phyloP scores from a whole-genome alignment of 1,140 invertebrate genomes.

The Sarcophaga peregrina region DNA sequence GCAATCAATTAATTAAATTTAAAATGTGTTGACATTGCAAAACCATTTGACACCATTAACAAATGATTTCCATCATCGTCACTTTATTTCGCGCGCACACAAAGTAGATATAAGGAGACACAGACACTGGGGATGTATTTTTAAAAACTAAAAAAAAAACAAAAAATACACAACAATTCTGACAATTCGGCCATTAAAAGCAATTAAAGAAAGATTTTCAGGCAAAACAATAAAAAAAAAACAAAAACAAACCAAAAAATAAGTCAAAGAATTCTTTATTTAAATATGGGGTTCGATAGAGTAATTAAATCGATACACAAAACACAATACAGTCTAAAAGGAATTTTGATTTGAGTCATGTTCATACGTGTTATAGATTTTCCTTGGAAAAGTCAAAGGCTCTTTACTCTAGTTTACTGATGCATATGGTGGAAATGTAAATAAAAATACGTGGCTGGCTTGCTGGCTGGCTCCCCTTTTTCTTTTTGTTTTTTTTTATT shows the following conservation, averaged over 20 bases:
- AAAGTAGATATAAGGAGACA: too few relatives aligned
- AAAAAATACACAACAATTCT: not conserved
- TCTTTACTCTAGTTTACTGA: too few relatives aligned
- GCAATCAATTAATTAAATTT: constrained; percentile 42
- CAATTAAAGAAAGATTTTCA: not conserved
- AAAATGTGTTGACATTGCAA: constrained; percentile 39
- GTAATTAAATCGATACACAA: not conserved
- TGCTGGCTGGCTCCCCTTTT: not conserved
- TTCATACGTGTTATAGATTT: not conserved
- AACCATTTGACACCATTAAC: constrained; percentile 38
- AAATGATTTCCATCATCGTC: constrained; percentile 43
- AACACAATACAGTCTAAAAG: not conserved
- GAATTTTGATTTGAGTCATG: constrained; percentile 27
- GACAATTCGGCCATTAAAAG: constrained; percentile 2
- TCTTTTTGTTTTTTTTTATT: too few relatives aligned
- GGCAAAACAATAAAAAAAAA: not conserved
- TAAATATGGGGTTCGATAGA: not conserved
- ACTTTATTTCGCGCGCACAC: constrained; percentile 1
- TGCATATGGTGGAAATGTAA: too few relatives aligned
- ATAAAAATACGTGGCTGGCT: too few relatives aligned
- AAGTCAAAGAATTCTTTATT: too few relatives aligned
- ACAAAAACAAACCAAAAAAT: too few relatives aligned
- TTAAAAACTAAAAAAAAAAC: not conserved
- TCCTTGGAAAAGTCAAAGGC: constrained; percentile 5
- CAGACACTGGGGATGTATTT: not conserved